Conservation (phyloP, 2,113 vertebrate species). For the Coreoperca whiteheadi region DNA sequence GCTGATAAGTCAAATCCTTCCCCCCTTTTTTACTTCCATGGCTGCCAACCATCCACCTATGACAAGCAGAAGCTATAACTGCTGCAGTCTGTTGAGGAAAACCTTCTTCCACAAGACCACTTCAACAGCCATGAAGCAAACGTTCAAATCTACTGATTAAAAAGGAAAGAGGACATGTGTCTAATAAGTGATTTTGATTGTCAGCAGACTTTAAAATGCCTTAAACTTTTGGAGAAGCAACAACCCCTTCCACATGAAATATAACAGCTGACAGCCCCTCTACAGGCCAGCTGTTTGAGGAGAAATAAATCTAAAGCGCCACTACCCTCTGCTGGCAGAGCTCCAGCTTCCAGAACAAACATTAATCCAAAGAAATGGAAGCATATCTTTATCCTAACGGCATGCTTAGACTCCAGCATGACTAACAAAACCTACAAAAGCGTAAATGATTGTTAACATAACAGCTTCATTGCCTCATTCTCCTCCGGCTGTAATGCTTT, state of each 20-base stretch:
- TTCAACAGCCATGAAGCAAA: background rate
- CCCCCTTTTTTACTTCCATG: background rate
- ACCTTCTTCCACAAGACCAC: background rate
- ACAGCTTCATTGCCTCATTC: conserved; percentile 3
- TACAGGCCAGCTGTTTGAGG: background rate
- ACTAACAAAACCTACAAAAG: conserved; percentile 4
- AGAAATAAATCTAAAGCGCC: background rate
- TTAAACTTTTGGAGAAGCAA: background rate
- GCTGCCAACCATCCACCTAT: background rate
- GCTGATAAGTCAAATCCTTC: too few relatives aligned
- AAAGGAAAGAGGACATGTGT: background rate
- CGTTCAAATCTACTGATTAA: background rate
- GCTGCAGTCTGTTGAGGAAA: background rate
- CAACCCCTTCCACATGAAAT: background rate
- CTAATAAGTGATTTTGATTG: background rate
- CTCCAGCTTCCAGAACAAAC: background rate
- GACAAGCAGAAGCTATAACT: background rate
- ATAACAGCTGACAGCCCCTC: background rate
- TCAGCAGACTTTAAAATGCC: background rate
- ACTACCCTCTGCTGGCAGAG: conserved; percentile 54
- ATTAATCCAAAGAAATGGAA: background rate
- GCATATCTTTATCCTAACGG: background rate
- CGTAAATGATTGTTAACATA: conserved; percentile 6
- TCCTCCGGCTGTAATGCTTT: background rate
- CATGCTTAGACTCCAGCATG: background rate